These are phyloP conservation scores for Malurus splendens DNA, from an alignment of 2,797 vertebrate genomes.

Conservation along the genomic window DNA sequence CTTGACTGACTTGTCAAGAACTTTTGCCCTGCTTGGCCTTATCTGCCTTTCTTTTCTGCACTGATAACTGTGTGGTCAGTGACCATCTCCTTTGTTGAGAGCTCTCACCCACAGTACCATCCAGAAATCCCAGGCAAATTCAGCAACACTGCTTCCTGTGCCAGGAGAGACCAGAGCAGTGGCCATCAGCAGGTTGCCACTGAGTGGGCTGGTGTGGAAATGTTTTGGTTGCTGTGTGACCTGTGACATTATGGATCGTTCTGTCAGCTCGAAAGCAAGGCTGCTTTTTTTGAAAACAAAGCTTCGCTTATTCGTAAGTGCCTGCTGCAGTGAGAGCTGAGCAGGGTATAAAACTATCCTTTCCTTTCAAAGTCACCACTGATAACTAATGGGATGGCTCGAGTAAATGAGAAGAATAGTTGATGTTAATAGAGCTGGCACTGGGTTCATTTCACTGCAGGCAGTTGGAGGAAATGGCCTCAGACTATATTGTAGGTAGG, in stretches of 20 bases:
- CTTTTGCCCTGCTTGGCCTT: neutral
- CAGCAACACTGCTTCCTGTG: neutral
- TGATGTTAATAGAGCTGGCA: slow-evolving; percentile 48
- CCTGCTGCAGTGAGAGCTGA: slow-evolving; percentile 62
- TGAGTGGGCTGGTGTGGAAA: neutral
- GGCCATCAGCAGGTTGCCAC: neutral
- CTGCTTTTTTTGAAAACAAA: slow-evolving; percentile 45
- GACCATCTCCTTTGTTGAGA: neutral
- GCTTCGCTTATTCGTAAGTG: slow-evolving; percentile 30
- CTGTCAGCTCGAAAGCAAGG: slow-evolving; percentile 41
- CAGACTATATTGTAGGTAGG: neutral
- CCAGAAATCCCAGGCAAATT: neutral
- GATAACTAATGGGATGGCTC: slow-evolving; percentile 48
- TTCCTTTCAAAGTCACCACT: slow-evolving; percentile 46
- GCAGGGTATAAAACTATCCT: slow-evolving; percentile 51
- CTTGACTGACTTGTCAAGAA: neutral
- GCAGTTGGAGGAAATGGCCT: slow-evolving; percentile 14
- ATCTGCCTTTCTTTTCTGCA: neutral
- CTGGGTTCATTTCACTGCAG: slow-evolving; percentile 27
- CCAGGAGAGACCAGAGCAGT: neutral
- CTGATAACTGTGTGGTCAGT: neutral
- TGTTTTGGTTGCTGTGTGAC: neutral
- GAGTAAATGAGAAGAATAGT: slow-evolving; percentile 46
- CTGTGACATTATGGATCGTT: neutral
- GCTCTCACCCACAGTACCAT: neutral